Evolutionary conservation across 1,140 invertebrate species (phyloP).

Genomic region (Aphelinus certus): DNA sequence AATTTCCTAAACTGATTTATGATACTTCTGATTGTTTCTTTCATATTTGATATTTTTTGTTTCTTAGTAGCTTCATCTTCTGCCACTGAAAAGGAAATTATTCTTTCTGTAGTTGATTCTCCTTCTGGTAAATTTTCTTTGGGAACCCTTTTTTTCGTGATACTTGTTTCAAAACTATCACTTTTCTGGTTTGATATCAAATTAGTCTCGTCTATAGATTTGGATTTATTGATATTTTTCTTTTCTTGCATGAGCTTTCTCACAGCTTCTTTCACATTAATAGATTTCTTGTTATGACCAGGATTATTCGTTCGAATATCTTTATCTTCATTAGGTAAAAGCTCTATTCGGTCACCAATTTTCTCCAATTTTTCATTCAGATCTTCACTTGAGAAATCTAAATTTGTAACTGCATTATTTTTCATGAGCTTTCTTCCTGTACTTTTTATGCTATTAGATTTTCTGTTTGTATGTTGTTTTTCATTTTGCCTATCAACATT

Average conservation of each 20-base stretch:
- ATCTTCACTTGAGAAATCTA: too few relatives aligned
- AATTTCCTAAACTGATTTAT: slow-evolving; percentile 63
- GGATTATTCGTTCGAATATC: too few relatives aligned
- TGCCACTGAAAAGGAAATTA: not conserved
- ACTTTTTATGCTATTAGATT: too few relatives aligned
- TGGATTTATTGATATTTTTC: not conserved
- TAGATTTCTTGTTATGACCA: slow-evolving; percentile 13
- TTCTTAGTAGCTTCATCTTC: slow-evolving; percentile 27
- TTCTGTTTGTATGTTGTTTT: not conserved
- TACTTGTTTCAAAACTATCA: not conserved
- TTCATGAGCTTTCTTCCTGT: too few relatives aligned
- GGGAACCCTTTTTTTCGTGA: not conserved
- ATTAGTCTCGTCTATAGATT: not conserved
- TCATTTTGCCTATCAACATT: not conserved
- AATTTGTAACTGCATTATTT: too few relatives aligned
- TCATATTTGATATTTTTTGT: slow-evolving; percentile 49
- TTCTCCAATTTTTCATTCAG: too few relatives aligned
- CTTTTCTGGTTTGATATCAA: slow-evolving; percentile 1
- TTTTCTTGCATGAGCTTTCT: not conserved
- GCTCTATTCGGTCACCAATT: too few relatives aligned
- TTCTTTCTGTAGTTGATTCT: not conserved
- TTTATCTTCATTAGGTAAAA: too few relatives aligned
- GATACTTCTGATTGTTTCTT: slow-evolving; percentile 61
- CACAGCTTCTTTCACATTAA: slow-evolving; percentile 3
- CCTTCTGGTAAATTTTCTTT: not conserved